Base-by-base conservation (phyloP, 2,888 invertebrate genomes). In the Artemia sinica region DNA sequence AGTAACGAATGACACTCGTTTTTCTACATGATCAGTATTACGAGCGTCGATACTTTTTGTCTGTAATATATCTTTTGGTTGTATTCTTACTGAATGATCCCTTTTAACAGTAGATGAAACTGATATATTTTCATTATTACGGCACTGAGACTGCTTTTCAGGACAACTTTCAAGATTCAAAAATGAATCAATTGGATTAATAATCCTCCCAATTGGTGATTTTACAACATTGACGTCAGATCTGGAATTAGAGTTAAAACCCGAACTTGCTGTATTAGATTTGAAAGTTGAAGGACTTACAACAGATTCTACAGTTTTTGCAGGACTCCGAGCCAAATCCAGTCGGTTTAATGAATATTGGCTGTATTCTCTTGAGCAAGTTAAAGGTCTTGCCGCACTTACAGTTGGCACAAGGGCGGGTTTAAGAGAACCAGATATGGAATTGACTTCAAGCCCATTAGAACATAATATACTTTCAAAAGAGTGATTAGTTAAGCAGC, bases 381-480 rank as follows among this genome's bases (percentile, higher is more conserved):
- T 58, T 28, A 58, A 58, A 58, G 63, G 63, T 58, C 63, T 58
- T n/a, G 63, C 63, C n/a, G 63, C 63, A 58, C 63, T 58, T 18
- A 58, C 14, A n/a, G 28, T 58, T 18, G 63, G 63, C 63, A 58
- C 28, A 58, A 58, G 28, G 10, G 63, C 8, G n/a, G 63, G 63
- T 9, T n/a, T 28, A 28, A 18, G n/a, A 58, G n/a, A 58, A 58
- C 28, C n/a, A 10, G 63, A 18, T 58, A 28, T 28, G 28, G 63
- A 8, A 58, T 28, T 28, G 8, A 58, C 12, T 9, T 58, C 63
- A 28, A n/a, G 63, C 41, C 41, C 41, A 41, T 41, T 41, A 41
- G 41, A 41, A 41, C 41, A 41, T 5, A 41, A 41, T 6, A 41
- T 41, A n/a, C 28, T 58, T 28, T 58, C 9, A 28, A 11, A 28